A percentile compares a stretch with the other conserved stretches of the same genome.
Conservation (phyloP, 2,797 vertebrate species). For the Tokudaia muenninki region DNA sequence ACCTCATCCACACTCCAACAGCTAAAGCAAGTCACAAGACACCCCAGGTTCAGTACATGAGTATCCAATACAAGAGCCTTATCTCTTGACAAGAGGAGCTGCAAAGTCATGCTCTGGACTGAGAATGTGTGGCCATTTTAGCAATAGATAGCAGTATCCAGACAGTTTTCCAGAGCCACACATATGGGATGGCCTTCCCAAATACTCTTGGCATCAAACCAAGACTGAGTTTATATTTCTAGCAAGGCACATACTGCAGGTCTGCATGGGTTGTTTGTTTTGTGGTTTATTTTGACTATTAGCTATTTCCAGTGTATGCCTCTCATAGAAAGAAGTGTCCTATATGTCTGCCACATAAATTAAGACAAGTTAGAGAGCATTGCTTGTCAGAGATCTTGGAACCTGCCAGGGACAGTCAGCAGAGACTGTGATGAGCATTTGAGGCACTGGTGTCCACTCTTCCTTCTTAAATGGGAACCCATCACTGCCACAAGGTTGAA, state of each 20-base stretch:
- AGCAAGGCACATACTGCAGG: conserved; percentile 49
- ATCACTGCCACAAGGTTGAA: not conserved
- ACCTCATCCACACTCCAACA: not conserved
- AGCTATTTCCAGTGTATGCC: conserved; percentile 65
- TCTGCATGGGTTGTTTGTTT: conserved; percentile 62
- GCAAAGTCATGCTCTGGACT: not conserved
- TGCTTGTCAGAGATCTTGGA: conserved; percentile 36
- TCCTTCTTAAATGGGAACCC: not conserved
- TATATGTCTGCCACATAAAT: conserved; percentile 50
- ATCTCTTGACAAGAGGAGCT: not conserved
- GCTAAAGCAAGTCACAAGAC: not conserved
- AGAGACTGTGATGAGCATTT: not conserved
- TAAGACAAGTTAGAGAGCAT: not conserved
- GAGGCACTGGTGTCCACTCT: not conserved
- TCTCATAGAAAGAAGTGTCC: conserved; percentile 24
- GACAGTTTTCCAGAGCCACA: conserved; percentile 23
- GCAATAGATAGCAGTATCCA: not conserved
- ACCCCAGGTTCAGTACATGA: not conserved
- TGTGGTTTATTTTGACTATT: conserved; percentile 71
- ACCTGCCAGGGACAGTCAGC: not conserved
- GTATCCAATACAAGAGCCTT: not conserved
- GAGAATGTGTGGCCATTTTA: not conserved
- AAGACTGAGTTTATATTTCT: conserved; percentile 69
- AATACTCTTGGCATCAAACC: conserved; percentile 6
- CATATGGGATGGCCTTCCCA: not conserved